Conservation (phyloP, 2,888 invertebrate genomes). For the Dyspetes luteomarginatus region DNA sequence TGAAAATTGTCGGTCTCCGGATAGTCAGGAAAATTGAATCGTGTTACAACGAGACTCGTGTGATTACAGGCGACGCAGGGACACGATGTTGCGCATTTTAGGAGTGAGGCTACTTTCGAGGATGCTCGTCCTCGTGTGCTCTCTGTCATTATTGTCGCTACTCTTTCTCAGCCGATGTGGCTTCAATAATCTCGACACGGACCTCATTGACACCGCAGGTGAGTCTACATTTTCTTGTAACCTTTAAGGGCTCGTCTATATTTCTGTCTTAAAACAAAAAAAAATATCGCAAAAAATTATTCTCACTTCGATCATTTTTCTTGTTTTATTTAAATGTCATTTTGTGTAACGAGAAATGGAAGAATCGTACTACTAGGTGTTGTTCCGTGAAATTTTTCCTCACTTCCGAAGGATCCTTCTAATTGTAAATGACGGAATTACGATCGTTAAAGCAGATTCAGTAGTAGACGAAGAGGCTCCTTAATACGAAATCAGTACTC, state of each 20-base stretch:
- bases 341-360: too few species aligned
- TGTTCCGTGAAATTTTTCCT: too few species aligned
- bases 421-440: too few species aligned
- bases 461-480: too few species aligned
- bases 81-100: constrained; percentile 84
- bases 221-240: constrained; percentile 61
- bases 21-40: constrained; percentile 67
- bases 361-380: too few species aligned
- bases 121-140: constrained; percentile 85
- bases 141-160: constrained; percentile 85
- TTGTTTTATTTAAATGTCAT: too few species aligned
- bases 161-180: constrained; percentile 86
- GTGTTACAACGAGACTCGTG: constrained; percentile 67
- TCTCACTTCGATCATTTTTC: too few species aligned
- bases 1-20: constrained; percentile 25
- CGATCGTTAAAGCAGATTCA: too few species aligned
- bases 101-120: constrained; percentile 85
- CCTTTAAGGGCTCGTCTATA: not conserved
- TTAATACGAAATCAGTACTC: too few species aligned
- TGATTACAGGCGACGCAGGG: constrained; percentile 78
- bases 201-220: constrained; percentile 78
- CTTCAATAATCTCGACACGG: constrained; percentile 81
- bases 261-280: constrained; percentile 26
- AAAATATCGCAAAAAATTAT: constrained; percentile 7
- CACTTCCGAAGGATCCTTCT: too few species aligned